These are phyloP conservation scores for Ictalurus punctatus DNA, from an alignment of 2,113 vertebrate genomes.

Conservation along the genomic window DNA sequence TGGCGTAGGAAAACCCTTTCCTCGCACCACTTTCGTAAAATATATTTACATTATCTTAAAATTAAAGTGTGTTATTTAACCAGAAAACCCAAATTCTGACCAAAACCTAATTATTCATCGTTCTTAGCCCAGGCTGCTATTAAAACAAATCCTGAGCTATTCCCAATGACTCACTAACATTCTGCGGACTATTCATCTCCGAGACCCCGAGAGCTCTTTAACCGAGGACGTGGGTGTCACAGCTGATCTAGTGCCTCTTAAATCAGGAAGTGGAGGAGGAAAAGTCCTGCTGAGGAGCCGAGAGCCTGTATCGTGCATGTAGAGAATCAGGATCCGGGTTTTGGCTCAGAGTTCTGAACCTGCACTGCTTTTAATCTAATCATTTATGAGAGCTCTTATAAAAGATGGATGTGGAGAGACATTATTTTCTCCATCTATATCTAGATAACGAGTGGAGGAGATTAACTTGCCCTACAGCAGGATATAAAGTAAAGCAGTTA, in stretches of 20 bases:
- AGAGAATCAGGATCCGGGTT: slow-evolving; percentile 11
- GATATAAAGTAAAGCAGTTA: background rate
- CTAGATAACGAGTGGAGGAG: background rate
- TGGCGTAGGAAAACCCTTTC: background rate
- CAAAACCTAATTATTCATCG: background rate
- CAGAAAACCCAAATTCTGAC: background rate
- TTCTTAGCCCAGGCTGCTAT: background rate
- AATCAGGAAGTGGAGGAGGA: slow-evolving; percentile 27
- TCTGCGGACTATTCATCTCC: background rate
- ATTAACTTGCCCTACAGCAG: background rate
- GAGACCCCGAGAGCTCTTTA: background rate
- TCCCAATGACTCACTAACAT: background rate
- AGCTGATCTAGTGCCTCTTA: slow-evolving; percentile 32
- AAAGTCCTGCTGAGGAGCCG: slow-evolving; percentile 4
- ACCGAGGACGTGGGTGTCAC: background rate
- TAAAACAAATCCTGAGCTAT: background rate
- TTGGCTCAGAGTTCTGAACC: slow-evolving; percentile 3
- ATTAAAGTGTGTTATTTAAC: background rate
- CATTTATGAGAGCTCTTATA: slow-evolving; percentile 12
- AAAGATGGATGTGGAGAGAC: slow-evolving; percentile 15
- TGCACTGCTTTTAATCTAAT: slow-evolving; percentile 26
- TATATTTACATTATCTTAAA: background rate
- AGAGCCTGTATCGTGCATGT: background rate
- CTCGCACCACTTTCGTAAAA: background rate
- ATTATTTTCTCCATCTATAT: background rate